Evolutionary conservation across 2,888 invertebrate species (phyloP).

Genomic region (Lasioglossum lativentre): DNA sequence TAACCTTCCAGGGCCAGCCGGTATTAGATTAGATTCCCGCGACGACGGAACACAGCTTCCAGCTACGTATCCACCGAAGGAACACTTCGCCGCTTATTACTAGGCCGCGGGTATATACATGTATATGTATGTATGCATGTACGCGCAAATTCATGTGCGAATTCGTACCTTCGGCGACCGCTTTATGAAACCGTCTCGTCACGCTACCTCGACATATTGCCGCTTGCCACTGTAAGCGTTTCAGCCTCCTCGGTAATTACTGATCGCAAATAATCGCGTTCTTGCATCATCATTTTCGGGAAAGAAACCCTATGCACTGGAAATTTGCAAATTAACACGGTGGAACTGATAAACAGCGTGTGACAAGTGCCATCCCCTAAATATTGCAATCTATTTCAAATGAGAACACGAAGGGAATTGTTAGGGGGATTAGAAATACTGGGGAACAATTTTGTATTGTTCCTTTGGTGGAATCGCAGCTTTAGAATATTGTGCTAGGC

Average conservation of each 20-base stretch:
- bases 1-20: slow-evolving; percentile 71
- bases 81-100: not conserved
- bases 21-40: slow-evolving; percentile 67
- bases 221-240: not conserved
- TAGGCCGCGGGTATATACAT: not conserved
- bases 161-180: not conserved
- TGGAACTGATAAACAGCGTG: no score
- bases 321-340: not conserved
- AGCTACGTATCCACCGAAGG: slow-evolving; percentile 3
- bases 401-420: not conserved
- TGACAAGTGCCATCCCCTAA: no score
- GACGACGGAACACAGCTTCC: slow-evolving; percentile 52
- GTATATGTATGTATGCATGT: not conserved
- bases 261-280: not conserved
- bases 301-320: not conserved
- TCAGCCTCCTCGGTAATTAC: not conserved
- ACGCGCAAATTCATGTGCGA: not conserved
- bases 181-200: not conserved
- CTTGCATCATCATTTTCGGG: not conserved
- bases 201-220: not conserved
- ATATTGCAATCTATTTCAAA: no score
- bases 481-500: not conserved
- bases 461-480: not conserved
- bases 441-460: not conserved
- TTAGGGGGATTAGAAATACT: not conserved